phyloP scores from a whole-genome alignment of 2,888 invertebrate genomes.

The Temnothorax rugatulus region DNA sequence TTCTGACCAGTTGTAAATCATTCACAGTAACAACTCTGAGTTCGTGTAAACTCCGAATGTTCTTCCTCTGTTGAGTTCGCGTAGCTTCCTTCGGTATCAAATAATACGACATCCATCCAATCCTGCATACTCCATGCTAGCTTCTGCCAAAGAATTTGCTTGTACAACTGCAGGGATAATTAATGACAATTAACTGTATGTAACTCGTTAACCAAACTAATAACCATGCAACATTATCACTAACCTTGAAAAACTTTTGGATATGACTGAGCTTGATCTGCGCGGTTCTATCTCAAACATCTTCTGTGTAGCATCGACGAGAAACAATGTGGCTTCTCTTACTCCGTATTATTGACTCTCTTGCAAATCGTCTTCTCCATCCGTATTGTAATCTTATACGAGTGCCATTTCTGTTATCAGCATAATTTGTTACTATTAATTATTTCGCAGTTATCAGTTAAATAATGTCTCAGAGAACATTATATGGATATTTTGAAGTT shows the following conservation, averaged over 20 bases:
- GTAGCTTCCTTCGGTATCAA: constrained; percentile 71
- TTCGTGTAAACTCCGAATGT: constrained; percentile 69
- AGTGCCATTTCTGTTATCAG: constrained; percentile 46
- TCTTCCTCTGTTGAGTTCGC: constrained; percentile 57
- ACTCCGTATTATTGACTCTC: constrained; percentile 58
- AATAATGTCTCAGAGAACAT: neutral
- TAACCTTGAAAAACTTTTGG: constrained; percentile 71
- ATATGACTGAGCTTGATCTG: constrained; percentile 63
- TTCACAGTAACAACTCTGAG: constrained; percentile 59
- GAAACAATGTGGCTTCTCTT: constrained; percentile 73
- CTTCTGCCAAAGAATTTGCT: constrained; percentile 72
- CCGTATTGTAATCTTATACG: neutral
- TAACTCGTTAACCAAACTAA: neutral
- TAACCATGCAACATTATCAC: constrained; percentile 1
- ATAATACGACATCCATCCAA: constrained; percentile 75
- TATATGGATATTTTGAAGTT: neutral
- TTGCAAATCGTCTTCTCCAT: constrained; percentile 31
- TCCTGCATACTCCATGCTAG: constrained; percentile 73
- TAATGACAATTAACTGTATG: neutral
- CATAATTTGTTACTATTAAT: neutral
- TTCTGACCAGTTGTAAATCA: constrained; percentile 59
- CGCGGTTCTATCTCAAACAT: constrained; percentile 73
- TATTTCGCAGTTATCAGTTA: neutral
- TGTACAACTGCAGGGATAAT: constrained; percentile 58
- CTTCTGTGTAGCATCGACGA: constrained; percentile 72